Conservation (phyloP, 2,113 vertebrate genomes). For the Sinocyclocheilus grahami region DNA sequence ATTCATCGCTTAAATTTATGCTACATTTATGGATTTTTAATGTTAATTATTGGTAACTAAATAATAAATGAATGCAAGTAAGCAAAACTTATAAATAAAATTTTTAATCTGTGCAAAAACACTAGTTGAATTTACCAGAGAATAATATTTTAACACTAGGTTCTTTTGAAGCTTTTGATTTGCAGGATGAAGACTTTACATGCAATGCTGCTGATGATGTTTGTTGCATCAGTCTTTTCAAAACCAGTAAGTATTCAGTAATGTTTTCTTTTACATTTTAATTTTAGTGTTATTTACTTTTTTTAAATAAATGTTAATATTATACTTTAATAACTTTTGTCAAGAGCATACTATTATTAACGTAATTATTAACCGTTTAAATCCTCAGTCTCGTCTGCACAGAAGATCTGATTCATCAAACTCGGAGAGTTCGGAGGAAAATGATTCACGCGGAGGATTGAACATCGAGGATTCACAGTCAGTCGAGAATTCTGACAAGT, state of each 20-base stretch:
- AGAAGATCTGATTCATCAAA: conserved; percentile 8
- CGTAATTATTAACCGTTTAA: neutral
- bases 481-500: conserved; percentile 2
- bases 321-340: neutral
- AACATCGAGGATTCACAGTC: neutral
- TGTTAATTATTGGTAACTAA: neutral
- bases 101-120: neutral
- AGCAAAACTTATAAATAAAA: neutral
- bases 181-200: conserved; percentile 51
- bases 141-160: neutral
- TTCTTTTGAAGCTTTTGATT: neutral
- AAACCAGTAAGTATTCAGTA: conserved; percentile 52
- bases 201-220: conserved; percentile 43
- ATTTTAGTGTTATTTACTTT: neutral
- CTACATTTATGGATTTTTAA: neutral
- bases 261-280: neutral
- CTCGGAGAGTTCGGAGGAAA: neutral
- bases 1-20: conserved; percentile 13
- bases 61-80: neutral
- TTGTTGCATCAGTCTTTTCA: conserved; percentile 46
- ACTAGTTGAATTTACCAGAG: neutral
- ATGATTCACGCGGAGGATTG: neutral
- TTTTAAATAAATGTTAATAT: neutral
- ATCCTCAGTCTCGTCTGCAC: neutral
- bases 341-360: neutral